Base-by-base conservation (phyloP, 92 coral and sea anemone genomes). In the Galaxea fascicularis region DNA sequence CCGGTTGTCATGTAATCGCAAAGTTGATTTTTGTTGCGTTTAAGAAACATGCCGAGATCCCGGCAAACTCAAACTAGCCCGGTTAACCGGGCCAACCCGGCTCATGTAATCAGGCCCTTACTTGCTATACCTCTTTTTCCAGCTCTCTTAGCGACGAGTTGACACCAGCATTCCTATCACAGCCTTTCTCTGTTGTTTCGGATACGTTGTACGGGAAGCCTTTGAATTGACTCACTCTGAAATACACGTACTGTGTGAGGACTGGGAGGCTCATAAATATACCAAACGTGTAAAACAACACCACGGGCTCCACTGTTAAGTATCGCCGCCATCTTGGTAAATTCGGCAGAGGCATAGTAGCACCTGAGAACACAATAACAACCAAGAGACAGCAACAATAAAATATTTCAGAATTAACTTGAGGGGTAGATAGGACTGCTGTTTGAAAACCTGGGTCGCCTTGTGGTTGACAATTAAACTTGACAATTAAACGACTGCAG, bases 281-380 rank as follows among this genome's bases (percentile, higher is more conserved):
- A 14, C 98, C 95, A 74, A 91, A 95, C 27, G 97, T 86, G 78
- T 91, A 95, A 27, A 95, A 81, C 66, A 95, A 77, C 8, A 95
- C 87, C 39, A 95, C 95, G 11, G 95, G 97, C 35, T 95, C 98
- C 27, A 89, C 94, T 44, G 97, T 92, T 26, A 92, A 89, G 64
- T 86, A 85, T n/a, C 91, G 81, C 49, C 94, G 90, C 95, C 95
- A 92, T 72, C 89, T 77, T 59, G 87, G 74, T 81, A 82, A 70
- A 82, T 71, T 82, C 54, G 27, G 47, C 16, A 45, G 77, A 5
- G 84, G 84, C 84, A 79, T 79, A 18, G 47, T 21, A 24, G 73
- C 20, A 65, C 70, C 70, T 60, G 41, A 65, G 21, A 60, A 60
- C 3, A 21, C 18, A 30, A 65, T 14, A 27, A 15, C 4, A 4